Base-by-base conservation (phyloP, 2,797 vertebrate species). In the Oreochromis grahami region DNA sequence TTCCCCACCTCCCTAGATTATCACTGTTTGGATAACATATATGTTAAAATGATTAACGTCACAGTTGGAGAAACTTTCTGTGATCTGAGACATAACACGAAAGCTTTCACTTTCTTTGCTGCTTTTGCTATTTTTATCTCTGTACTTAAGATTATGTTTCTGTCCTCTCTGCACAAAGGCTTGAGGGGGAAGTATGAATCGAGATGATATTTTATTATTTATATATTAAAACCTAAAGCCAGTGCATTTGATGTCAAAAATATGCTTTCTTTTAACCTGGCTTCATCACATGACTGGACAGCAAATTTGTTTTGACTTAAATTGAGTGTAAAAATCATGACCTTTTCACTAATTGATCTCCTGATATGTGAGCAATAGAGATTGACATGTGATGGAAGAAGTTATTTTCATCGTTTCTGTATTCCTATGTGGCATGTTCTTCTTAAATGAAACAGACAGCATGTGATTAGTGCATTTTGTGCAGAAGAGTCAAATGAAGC, bases 81-180 rank as follows among this genome's bases (percentile, higher is more conserved):
- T 76, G 32, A 80, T 83, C 29, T 84, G 36, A 72, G 87, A 74
- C 74, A 86, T 1, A 52, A 74, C 78, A 79, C 7, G 6, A 76
- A 90, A 74, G n/a, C 76, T 63, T 76, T 51, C 82, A 68, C 58
- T 85, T 56, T 65, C n/a, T 86, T 78, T 86, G 63, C 38, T 68
- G 68, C 70, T 17, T 86, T 65, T 52, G 26, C 84, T 90, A 86
- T 92, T 93, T 63, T 88, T 92, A 84, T 86, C 78, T 84, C 29
- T 19, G 29, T 48, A 5, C 68, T 88, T 68, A 80, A 84, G 70
- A 90, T 88, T 77, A 72, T 86, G 51, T 79, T 76, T 83, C 81
- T 87, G 80, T 84, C 81, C 63, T 48, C 32, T 78, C 51, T 48
- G 52, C 36, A 87, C 56, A 79, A 76, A 89, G 34, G 41, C 56